These are phyloP conservation scores for Drosophila mimetica DNA, from an alignment of 2,888 invertebrate genomes.

Conservation along the genomic window DNA sequence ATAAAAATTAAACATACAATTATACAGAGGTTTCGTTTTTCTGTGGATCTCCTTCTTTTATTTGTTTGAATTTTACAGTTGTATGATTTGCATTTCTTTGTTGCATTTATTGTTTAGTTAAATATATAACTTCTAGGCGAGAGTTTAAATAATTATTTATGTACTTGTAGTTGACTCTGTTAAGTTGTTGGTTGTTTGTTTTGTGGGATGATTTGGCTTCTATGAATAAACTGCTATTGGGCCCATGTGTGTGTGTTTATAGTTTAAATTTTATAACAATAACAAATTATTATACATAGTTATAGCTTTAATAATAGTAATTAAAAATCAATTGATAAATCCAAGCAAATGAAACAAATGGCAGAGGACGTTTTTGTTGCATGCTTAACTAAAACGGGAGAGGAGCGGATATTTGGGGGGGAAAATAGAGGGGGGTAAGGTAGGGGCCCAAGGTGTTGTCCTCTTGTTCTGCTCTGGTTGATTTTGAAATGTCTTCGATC, in stretches of 20 bases:
- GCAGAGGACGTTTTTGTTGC: slow-evolving; percentile 37
- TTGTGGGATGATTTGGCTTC: slow-evolving; percentile 67
- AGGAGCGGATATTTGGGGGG: slow-evolving; percentile 13
- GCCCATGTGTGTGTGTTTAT: slow-evolving; percentile 54
- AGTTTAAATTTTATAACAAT: slow-evolving; percentile 68
- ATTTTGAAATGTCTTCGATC: slow-evolving; percentile 12
- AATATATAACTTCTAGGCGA: slow-evolving; percentile 59
- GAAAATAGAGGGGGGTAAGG: too few relatives aligned
- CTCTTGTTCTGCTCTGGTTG: slow-evolving; percentile 12
- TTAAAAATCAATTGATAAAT: slow-evolving; percentile 55
- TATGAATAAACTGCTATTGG: slow-evolving; percentile 52
- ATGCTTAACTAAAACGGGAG: slow-evolving; percentile 54
- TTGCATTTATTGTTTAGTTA: slow-evolving; percentile 53
- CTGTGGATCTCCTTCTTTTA: slow-evolving; percentile 37
- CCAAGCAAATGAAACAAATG: slow-evolving; percentile 33
- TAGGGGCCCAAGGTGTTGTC: slow-evolving; percentile 14
- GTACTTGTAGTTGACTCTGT: slow-evolving; percentile 60
- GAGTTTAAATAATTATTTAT: slow-evolving; percentile 50
- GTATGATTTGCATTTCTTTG: slow-evolving; percentile 51
- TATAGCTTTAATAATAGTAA: slow-evolving; percentile 62
- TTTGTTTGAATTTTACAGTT: slow-evolving; percentile 56
- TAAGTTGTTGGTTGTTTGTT: slow-evolving; percentile 32
- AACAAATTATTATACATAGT: slow-evolving; percentile 77
- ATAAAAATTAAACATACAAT: slow-evolving; percentile 70
- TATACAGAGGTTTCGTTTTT: slow-evolving; percentile 40